These are phyloP conservation scores for Hecatera dysodea DNA, from an alignment of 2,888 invertebrate genomes.

Conservation along the genomic window DNA sequence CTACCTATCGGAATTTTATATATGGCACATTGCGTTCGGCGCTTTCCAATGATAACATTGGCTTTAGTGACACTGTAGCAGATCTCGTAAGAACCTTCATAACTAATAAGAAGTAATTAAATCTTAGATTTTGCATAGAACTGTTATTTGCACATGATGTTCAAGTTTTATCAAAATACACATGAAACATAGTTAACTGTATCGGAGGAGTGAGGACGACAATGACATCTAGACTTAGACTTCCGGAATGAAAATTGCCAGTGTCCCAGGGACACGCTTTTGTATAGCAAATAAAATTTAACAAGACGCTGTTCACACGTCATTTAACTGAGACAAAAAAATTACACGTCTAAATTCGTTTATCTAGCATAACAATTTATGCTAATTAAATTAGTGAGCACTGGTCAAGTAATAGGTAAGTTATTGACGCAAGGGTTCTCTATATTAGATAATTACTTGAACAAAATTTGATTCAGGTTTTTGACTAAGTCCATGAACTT, in stretches of 20 bases:
- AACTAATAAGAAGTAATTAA: neutral
- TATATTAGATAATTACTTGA: slow-evolving; percentile 26
- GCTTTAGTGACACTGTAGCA: neutral
- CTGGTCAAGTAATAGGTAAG: slow-evolving; percentile 70
- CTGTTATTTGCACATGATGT: slow-evolving; percentile 29
- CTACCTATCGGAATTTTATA: neutral
- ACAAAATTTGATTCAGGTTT: neutral
- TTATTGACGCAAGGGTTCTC: slow-evolving; percentile 66
- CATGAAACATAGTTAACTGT: slow-evolving; percentile 46
- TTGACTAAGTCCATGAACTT: no score
- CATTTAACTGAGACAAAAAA: slow-evolving; percentile 82
- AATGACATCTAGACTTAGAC: slow-evolving; percentile 59
- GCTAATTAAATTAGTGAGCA: slow-evolving; percentile 79
- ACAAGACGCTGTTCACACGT: slow-evolving; percentile 80
- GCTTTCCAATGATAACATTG: neutral
- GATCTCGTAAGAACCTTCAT: neutral
- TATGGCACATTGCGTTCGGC: neutral
- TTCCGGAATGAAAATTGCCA: slow-evolving; percentile 68
- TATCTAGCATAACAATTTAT: slow-evolving; percentile 81
- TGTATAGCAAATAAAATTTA: slow-evolving; percentile 79
- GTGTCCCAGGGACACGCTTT: slow-evolving; percentile 64
- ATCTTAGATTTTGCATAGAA: neutral
- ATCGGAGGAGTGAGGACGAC: slow-evolving; percentile 58
- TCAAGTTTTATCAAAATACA: slow-evolving; percentile 44
- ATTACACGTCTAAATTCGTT: slow-evolving; percentile 79